Percentiles rank a stretch among this genome's conserved stretches.
Conservation (phyloP, 2,797 vertebrate genomes). For the Ispidina picta region DNA sequence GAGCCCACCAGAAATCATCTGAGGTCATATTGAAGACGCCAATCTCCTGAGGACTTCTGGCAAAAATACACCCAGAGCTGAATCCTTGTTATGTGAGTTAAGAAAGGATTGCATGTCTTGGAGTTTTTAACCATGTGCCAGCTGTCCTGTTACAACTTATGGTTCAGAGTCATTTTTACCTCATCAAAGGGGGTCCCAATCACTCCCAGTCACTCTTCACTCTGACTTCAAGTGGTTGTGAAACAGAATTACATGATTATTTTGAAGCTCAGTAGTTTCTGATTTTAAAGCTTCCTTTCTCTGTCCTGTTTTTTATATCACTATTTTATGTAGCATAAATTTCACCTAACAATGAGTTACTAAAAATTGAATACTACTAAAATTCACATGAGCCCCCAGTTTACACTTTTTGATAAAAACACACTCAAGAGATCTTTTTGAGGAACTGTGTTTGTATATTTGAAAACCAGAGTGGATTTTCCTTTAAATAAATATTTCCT, state of each 20-base stretch:
- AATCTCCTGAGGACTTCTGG: slow-evolving; percentile 20
- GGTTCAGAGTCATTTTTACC: background rate
- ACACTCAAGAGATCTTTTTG: background rate
- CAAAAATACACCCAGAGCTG: background rate
- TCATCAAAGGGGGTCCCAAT: background rate
- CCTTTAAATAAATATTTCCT: background rate
- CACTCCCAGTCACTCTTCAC: background rate
- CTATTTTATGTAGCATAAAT: background rate
- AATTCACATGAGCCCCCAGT: background rate
- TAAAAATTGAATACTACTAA: background rate
- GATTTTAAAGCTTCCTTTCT: background rate
- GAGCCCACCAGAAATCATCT: slow-evolving; percentile 1
- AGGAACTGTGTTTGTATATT: background rate
- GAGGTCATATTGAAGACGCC: background rate
- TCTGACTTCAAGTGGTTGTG: background rate
- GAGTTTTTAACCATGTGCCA: background rate
- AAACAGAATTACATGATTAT: background rate
- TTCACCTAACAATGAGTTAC: background rate
- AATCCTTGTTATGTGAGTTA: background rate
- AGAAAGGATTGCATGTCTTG: background rate
- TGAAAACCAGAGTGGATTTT: background rate
- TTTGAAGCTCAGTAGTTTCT: background rate
- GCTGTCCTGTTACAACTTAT: background rate
- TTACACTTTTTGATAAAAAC: background rate
- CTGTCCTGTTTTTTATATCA: background rate